Evolutionary conservation across 2,113 vertebrate species (phyloP), one percentile per base, ranked within the genome.

Genomic region (Tragelaphus imberbis): DNA sequence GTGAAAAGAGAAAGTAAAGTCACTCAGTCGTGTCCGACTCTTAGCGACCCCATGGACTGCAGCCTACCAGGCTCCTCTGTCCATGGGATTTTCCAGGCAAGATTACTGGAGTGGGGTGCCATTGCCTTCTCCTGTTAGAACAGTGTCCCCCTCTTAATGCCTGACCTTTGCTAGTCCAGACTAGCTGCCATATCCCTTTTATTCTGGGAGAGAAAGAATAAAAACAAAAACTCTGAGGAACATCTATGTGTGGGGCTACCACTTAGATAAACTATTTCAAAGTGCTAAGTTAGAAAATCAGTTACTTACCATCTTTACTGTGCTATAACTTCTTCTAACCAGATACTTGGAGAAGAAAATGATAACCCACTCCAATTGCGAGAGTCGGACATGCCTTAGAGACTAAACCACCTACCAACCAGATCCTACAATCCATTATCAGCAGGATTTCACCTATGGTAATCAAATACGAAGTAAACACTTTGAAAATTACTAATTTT

Each of bases 311-410:
- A 13, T 93, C 30, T 71, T 68, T 55, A 82, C 30, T 49, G 36
- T 16, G 40, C 23, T 68, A 19, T 36, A 44, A 61, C 44, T 44
- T 40, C n/a, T 40, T 40, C 79, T 79, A 79, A n/a, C 12, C 28
- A 91, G n/a, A 91, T 49, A 36, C n/a, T 40, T 71, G 19, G 68
- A 71, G 68, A 71, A 40, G 68, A 10, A 23, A 71, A 71, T 71
- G 68, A 5, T 71, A 40, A 71, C 19, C 68, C 68, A 71, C n/a
- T 40, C 10, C 68, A 71, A 6, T 23, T 40, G 19, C 5, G 1
- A 71, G 19, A 12, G n/a, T 71, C 1, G 0, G n/a, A 71, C 5
- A 40, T 10, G 1, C 1, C n/a, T 12, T 40, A 23, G 68, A 11
- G 5, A 40, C 68, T 40, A 40, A 71, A 12, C 68, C n/a, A 40